Base-by-base conservation (phyloP, 2,888 invertebrate genomes). In the Crocallis elinguaria region DNA sequence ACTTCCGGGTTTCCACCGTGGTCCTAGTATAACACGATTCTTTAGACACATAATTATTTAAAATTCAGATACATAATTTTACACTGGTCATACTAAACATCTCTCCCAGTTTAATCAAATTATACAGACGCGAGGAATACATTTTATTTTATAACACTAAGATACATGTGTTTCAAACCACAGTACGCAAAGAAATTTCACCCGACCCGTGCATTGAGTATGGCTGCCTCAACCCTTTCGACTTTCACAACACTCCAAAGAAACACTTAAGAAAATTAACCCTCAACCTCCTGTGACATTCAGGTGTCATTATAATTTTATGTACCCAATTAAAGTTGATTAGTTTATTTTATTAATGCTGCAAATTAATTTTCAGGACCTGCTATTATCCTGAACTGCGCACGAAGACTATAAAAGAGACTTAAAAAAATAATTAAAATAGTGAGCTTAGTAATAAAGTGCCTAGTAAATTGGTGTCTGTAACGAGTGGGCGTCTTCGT, bases 301-400 rank as follows among this genome's bases (percentile, higher is more conserved):
- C 41, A 36, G 41, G 37, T 41, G 44, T 44, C 54, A 49, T 36
- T 55, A 49, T 45, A 49, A 45, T 55, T 49, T 49, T 41, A 49
- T 36, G 48, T 51, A 50, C 60, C 55, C 59, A 62, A 60, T 65
- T 60, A 50, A 61, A 70, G 57, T 67, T 68, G 65, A 69, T 67
- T 70, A 65, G 64, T 69, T 67, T 62, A 62, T 58, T 60, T 63
- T 66, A 76, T 64, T 77, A 76, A 79, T 69, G 56, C 66, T 67
- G 63, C 44, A 55, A 75, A 82, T 88, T 88, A 77, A 82, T 88
- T 88, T 88, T 77, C 90, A 89, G 88, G 80, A 79, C 79, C 85
- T 69, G 83, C 82, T 85, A 73, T 86, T 82, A 78, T 84, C 86
- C 81, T 90, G 91, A 90, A 86, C 82, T 70, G 57, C 83, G 78